Evolutionary conservation across 2,888 invertebrate genomes (phyloP).

Genomic region (Pheosia tremula): DNA sequence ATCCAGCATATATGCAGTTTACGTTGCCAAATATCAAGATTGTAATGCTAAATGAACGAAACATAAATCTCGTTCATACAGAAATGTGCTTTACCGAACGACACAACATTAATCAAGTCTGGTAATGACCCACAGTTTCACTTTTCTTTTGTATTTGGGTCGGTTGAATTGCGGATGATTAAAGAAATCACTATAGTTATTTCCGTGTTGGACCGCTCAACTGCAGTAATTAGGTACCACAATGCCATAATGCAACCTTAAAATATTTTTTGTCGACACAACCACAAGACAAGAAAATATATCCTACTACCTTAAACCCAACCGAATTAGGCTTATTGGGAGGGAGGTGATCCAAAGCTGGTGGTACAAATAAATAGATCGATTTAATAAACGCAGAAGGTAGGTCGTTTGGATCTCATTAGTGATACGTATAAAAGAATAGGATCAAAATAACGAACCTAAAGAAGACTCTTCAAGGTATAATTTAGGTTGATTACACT

Average conservation of each 20-base stretch:
- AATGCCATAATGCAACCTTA: conserved; percentile 45
- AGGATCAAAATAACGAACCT: too few relatives aligned
- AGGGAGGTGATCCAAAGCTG: not conserved
- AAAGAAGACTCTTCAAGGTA: too few relatives aligned
- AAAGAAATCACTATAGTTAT: conserved; percentile 51
- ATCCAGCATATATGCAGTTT: not conserved
- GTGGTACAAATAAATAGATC: not conserved
- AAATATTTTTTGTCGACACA: conserved; percentile 44
- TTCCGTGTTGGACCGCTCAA: conserved; percentile 52
- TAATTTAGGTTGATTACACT: too few relatives aligned
- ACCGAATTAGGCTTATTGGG: not conserved
- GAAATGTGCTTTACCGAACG: conserved; percentile 49
- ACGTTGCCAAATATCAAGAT: not conserved
- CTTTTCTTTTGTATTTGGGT: conserved; percentile 59
- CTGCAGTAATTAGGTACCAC: conserved; percentile 33
- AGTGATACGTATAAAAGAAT: too few relatives aligned
- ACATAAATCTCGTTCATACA: conserved; percentile 48
- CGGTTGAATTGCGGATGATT: conserved; percentile 47
- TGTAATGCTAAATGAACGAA: conserved; percentile 9
- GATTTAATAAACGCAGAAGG: too few relatives aligned
- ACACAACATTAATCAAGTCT: conserved; percentile 55
- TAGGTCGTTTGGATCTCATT: too few relatives aligned
- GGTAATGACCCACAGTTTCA: conserved; percentile 59
- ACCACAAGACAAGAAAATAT: not conserved
- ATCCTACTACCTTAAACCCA: not conserved